Base-by-base conservation (phyloP, 2,888 invertebrate species). In the Mimas tiliae region DNA sequence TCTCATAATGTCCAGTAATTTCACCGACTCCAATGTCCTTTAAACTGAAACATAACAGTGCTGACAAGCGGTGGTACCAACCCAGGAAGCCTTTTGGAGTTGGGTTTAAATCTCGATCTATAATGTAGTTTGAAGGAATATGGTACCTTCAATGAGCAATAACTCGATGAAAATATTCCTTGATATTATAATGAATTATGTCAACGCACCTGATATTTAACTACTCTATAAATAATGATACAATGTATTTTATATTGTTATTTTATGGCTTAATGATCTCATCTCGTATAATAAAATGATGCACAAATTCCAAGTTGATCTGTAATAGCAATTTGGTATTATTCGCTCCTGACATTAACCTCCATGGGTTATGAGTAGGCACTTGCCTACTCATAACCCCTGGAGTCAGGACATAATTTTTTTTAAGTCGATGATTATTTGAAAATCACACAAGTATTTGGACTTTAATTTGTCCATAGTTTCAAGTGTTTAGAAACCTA, bases 231-330 rank as follows among this genome's bases (percentile, higher is more conserved):
- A 55, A 55, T 38, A 55, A 0, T 34, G 14, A 4, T 12, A 11
- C 19, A 58, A 38, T 38, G 38, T 42, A 19, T 55, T 58, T 42
- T 21, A 53, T 53, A 58, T 19, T 58, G 58, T 58, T 58, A n/a
- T 16, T 42, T 58, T 58, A 58, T 19, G 58, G 58, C 6, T 58
- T 58, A 48, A 63, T 4, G 33, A 63, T 9, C n/a, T 27, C 8
- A 14, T 63, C 27, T 63, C 21, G 21, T 16, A 21, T 19, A 51
- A 34, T 50, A 38, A 48, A 51, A 58, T 27, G 1, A 27, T 19
- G 6, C 45, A 45, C 14, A 45, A 45, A 45, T 45, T 14, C 42
- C 42, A n/a, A n/a, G n/a, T n/a, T n/a, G 42, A 42, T 42, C 9
- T 11, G 42, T 42, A 7, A 11, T 42, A 9, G 11, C 1, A 9